Base-by-base conservation (phyloP, 2,797 vertebrate genomes). In the Poecile montanus region DNA sequence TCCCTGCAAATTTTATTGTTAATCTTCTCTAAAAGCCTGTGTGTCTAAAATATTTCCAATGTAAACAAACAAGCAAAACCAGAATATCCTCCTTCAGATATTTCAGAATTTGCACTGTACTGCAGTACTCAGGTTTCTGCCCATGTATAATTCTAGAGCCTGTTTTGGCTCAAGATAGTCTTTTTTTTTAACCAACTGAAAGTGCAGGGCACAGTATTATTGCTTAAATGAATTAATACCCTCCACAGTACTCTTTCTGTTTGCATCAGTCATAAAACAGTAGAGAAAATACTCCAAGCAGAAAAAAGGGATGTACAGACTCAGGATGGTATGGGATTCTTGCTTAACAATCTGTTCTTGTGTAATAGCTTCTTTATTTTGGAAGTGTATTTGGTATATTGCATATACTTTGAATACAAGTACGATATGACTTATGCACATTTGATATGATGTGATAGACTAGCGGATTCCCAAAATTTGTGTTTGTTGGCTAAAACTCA, bases 161-260 rank as follows among this genome's bases (percentile, higher is more conserved):
- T 87, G 4, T 88, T 91, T 93, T 88, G 50, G 45, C 81, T 79
- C 9, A 29, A 56, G 67, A 16, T 56, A 71, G 29, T 86, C 13
- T 17, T 84, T 38, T n/a, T 72, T 72, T 86, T 79, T 45, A 91
- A 88, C 38, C 32, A 82, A n/a, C 23, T 66, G 29, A 40, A 93
- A 73, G 30, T 63, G 22, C 50, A 73, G 32, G 44, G 71, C 50
- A 44, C 29, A n/a, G 1, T 72, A 45, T 81, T 63, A 36, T 27
- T 57, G 27, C 40, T 77, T 71, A 68, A 38, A 67, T 51, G 38
- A 93, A 36, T 79, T 74, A 45, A 48, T 89, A 32, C 36, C 74
- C 19, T 74, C 62, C 11, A 25, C 26, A 60, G 10, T 63, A 48
- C 13, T 66, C 48, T 82, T 71, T 71, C 61, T 91, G 72, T 18